phyloP scores from a whole-genome alignment of 2,797 vertebrate species.

The Otolemur crassicaudatus region DNA sequence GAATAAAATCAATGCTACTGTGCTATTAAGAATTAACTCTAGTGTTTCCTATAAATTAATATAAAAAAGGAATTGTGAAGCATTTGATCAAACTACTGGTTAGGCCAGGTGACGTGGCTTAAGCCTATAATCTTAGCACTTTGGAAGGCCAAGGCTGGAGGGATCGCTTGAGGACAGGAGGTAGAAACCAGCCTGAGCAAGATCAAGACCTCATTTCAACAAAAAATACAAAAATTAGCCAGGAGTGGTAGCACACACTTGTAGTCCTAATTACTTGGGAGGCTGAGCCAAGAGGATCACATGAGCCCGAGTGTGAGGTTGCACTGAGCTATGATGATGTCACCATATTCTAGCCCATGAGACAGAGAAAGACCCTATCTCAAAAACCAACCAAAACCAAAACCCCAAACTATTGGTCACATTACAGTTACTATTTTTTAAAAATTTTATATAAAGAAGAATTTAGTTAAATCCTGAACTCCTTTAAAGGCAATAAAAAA shows the following conservation, averaged over 20 bases:
- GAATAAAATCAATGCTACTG: background rate
- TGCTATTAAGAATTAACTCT: constrained; percentile 12
- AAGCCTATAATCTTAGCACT: background rate
- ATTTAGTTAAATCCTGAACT: constrained; percentile 5
- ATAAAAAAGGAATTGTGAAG: constrained; percentile 8
- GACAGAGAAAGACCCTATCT: background rate
- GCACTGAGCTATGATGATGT: background rate
- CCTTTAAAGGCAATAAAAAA: constrained; percentile 25
- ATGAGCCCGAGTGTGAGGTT: background rate
- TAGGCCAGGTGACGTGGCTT: background rate
- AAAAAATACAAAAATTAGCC: background rate
- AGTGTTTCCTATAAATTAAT: constrained; percentile 20
- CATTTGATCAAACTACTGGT: constrained; percentile 16
- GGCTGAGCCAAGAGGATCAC: background rate
- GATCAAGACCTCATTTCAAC: background rate
- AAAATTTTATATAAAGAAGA: background rate
- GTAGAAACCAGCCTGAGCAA: background rate
- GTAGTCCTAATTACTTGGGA: background rate
- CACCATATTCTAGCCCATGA: background rate
- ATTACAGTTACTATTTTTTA: background rate
- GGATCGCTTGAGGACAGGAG: background rate
- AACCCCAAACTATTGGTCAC: background rate
- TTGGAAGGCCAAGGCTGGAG: background rate
- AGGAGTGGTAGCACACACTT: background rate
- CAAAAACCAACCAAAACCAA: background rate